These are phyloP conservation scores for Microcebus jonahi DNA, from an alignment of 2,113 vertebrate species.

Conservation along the genomic window DNA sequence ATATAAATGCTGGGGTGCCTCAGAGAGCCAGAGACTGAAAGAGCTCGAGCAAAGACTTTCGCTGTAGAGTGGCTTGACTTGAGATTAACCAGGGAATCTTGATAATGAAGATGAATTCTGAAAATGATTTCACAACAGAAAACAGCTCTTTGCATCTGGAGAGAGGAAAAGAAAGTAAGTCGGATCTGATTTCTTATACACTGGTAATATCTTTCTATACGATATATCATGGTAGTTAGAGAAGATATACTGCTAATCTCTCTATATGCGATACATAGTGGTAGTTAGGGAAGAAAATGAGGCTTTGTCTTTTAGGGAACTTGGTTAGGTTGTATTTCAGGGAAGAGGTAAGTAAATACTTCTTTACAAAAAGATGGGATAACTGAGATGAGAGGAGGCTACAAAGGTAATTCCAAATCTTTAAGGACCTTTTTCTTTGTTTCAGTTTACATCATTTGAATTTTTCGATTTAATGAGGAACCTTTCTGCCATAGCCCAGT, in stretches of 20 bases:
- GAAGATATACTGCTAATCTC: neutral
- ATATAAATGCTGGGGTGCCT: constrained; percentile 36
- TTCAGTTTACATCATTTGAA: neutral
- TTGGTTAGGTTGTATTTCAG: neutral
- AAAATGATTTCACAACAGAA: constrained; percentile 51
- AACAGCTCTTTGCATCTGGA: constrained; percentile 46
- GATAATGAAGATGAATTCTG: constrained; percentile 57
- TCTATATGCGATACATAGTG: neutral
- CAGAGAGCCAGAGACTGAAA: neutral
- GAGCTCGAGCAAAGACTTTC: neutral
- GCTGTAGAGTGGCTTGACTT: neutral
- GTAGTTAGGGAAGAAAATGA: neutral
- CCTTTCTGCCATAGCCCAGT: neutral
- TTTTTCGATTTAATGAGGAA: neutral
- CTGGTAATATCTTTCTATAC: neutral
- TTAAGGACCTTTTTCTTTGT: neutral
- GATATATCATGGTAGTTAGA: neutral
- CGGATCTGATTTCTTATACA: neutral
- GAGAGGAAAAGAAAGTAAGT: constrained; percentile 64
- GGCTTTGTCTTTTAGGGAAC: neutral
- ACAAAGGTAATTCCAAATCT: neutral
- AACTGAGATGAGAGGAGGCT: neutral
- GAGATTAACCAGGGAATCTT: neutral
- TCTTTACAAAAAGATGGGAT: neutral
- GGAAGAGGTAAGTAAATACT: neutral